Percentiles rank a stretch among this genome's conserved stretches.
Evolutionary conservation across 2,797 vertebrate genomes (phyloP).

Genomic region (Myiotriccus ornatus): DNA sequence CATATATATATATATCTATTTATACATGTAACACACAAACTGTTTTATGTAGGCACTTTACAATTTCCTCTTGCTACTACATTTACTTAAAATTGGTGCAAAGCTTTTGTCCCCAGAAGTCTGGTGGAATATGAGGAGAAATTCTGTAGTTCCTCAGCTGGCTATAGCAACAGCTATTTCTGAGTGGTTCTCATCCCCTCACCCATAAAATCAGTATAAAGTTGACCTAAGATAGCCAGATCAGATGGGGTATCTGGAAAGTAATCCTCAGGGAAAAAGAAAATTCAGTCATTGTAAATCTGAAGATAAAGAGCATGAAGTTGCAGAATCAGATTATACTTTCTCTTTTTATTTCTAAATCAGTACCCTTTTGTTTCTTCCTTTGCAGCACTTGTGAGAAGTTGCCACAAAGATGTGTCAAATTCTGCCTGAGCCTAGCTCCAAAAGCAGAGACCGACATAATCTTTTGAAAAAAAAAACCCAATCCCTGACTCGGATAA

Average conservation of each 20-base stretch:
- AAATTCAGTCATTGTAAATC: slow-evolving; percentile 69
- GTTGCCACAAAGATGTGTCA: slow-evolving; percentile 28
- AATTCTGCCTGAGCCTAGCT: not conserved
- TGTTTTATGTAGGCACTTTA: not conserved
- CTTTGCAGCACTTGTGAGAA: slow-evolving; percentile 5
- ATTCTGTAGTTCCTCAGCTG: not conserved
- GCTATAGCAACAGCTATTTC: not conserved
- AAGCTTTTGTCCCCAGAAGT: not conserved
- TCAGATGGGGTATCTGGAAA: slow-evolving; percentile 67
- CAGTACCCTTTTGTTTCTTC: slow-evolving; percentile 53
- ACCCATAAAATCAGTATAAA: slow-evolving; percentile 86
- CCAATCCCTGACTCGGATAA: not conserved
- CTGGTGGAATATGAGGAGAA: not conserved
- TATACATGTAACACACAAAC: not conserved
- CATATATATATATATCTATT: not conserved
- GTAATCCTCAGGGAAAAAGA: slow-evolving; percentile 67
- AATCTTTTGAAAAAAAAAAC: not conserved
- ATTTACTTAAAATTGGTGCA: not conserved
- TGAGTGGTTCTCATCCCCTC: slow-evolving; percentile 77
- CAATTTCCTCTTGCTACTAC: not conserved
- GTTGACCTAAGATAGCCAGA: slow-evolving; percentile 78
- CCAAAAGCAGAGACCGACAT: not conserved
- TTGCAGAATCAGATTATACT: slow-evolving; percentile 81
- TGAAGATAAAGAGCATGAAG: slow-evolving; percentile 77
- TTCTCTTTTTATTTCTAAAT: slow-evolving; percentile 74